These are phyloP conservation scores for Falcunculus frontatus DNA, from an alignment of 2,113 vertebrate species.

Conservation along the genomic window DNA sequence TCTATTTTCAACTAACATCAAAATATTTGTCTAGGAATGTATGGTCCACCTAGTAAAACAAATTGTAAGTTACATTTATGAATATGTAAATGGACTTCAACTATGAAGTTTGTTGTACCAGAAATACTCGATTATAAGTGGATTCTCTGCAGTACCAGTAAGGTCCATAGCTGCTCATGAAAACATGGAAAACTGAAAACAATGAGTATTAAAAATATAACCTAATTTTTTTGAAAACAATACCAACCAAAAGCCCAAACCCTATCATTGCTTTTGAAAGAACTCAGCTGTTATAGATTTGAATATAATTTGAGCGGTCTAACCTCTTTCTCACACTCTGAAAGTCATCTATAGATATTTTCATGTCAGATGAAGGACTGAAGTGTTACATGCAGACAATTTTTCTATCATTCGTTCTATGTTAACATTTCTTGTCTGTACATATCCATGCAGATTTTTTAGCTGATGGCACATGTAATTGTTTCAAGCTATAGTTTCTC, in stretches of 20 bases:
- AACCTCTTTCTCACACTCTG: not conserved
- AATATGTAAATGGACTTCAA: not conserved
- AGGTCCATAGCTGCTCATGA: not conserved
- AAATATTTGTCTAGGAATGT: not conserved
- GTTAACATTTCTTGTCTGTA: not conserved
- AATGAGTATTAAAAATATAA: not conserved
- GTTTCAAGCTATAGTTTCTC: not conserved
- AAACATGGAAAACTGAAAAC: not conserved
- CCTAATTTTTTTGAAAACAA: not conserved
- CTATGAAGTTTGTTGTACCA: not conserved
- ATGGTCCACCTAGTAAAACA: not conserved
- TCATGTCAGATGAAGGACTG: not conserved
- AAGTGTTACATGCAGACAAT: not conserved
- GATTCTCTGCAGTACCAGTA: not conserved
- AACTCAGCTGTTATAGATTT: not conserved
- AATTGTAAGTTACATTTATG: not conserved
- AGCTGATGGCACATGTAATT: not conserved
- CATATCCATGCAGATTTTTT: not conserved
- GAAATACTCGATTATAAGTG: not conserved
- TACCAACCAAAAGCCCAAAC: not conserved
- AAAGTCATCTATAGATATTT: not conserved
- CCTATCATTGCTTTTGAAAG: not conserved
- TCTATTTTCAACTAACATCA: not conserved
- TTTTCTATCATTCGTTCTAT: not conserved
- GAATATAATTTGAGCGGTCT: not conserved